phyloP scores from a whole-genome alignment of 2,888 invertebrate species.

The Orthosia cruda region DNA sequence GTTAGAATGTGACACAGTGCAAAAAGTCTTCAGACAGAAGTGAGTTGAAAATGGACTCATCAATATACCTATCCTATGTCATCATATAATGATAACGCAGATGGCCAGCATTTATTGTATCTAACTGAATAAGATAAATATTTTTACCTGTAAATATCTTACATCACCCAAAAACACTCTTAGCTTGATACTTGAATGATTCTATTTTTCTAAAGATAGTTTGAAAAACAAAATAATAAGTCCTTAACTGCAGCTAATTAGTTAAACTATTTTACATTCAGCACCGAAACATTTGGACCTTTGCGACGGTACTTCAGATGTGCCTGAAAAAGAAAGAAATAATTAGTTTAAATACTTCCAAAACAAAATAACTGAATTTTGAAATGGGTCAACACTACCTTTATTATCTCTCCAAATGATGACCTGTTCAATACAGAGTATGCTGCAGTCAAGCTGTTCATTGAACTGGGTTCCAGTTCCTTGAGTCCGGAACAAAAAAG shows the following conservation, averaged over 20 bases:
- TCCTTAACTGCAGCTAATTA: background rate
- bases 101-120: no score
- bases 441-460: constrained; percentile 93
- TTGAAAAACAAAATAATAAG: background rate
- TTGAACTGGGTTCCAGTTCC: constrained; percentile 93
- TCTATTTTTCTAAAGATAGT: background rate
- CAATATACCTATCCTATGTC: background rate
- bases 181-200: background rate
- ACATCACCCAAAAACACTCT: background rate
- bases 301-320: constrained; percentile 94
- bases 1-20: background rate
- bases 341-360: background rate
- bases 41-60: background rate
- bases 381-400: constrained; percentile 79
- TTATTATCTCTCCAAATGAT: constrained; percentile 94
- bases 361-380: background rate
- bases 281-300: constrained; percentile 85
- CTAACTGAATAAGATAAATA: no score
- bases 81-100: no score
- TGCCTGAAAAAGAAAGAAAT: constrained; percentile 87
- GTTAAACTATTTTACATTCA: constrained; percentile 62
- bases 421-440: constrained; percentile 95
- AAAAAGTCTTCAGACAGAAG: background rate
- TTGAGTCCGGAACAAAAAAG: constrained; percentile 95
- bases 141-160: no score